Evolutionary conservation across 92 coral and sea anemone species (phyloP).

Genomic region (Siderastrea siderea): DNA sequence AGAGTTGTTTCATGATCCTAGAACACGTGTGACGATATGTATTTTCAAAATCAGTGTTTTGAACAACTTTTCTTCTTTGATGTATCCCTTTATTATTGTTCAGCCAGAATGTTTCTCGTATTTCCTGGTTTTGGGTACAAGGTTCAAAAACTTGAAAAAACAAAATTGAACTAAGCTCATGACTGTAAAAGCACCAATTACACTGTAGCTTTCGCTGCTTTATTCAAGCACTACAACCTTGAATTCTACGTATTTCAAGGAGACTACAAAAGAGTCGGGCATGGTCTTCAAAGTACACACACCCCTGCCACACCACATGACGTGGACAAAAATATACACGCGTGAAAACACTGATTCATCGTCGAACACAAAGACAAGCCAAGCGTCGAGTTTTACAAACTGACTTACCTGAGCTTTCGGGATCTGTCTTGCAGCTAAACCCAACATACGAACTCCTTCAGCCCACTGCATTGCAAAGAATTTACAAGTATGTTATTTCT

Average conservation of each 20-base stretch:
- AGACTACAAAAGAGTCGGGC: too few species aligned
- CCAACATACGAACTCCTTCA: constrained; percentile 50
- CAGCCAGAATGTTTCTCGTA: too few species aligned
- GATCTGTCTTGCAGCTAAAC: constrained; percentile 32
- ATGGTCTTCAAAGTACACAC: not conserved
- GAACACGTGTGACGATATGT: too few species aligned
- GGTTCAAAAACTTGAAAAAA: not conserved
- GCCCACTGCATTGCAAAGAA: constrained; percentile 36
- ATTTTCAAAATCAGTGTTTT: too few species aligned
- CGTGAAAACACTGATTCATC: not conserved
- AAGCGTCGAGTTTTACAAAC: not conserved
- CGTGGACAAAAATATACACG: constrained; percentile 1
- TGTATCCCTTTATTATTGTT: too few species aligned
- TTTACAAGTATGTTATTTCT: not conserved
- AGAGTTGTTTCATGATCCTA: too few species aligned
- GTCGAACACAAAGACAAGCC: not conserved
- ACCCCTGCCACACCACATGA: constrained; percentile 51
- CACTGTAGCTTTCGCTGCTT: not conserved
- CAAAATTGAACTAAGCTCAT: not conserved
- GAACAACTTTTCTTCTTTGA: too few species aligned
- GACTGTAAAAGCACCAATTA: too few species aligned
- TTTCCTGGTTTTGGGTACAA: constrained; percentile 1
- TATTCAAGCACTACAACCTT: not conserved
- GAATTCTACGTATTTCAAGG: not conserved
- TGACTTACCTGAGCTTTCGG: constrained; percentile 47